phyloP scores from a whole-genome alignment of 2,113 vertebrate genomes.

The Passer domesticus region DNA sequence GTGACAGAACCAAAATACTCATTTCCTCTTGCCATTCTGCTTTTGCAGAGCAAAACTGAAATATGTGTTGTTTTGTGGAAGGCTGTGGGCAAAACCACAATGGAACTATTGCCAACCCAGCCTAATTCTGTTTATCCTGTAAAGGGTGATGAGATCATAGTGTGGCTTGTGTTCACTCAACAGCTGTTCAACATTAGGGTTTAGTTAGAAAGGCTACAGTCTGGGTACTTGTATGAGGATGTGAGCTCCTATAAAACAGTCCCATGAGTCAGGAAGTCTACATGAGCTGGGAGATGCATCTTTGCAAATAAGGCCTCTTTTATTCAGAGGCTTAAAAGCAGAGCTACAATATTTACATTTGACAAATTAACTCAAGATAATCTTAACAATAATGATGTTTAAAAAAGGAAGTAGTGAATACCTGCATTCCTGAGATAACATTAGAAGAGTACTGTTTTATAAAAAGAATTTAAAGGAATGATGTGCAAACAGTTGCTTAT shows the following conservation, averaged over 20 bases:
- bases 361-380: background rate
- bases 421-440: background rate
- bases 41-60: background rate
- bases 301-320: background rate
- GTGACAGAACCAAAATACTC: background rate
- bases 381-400: background rate
- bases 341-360: background rate
- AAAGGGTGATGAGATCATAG: constrained; percentile 57
- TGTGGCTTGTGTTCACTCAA: background rate
- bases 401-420: background rate
- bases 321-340: background rate
- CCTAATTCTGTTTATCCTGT: constrained; percentile 48
- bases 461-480: background rate
- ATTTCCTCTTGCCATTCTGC: background rate
- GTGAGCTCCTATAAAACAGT: background rate
- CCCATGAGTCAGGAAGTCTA: background rate
- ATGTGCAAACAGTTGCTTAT: background rate
- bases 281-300: background rate
- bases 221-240: background rate
- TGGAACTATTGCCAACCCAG: background rate
- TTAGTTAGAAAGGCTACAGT: background rate
- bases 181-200: constrained; percentile 60
- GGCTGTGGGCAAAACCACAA: constrained; percentile 42
- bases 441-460: background rate
- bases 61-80: constrained; percentile 3